These are phyloP conservation scores for Scopus umbretta DNA, from an alignment of 2,113 vertebrate genomes.

Conservation along the genomic window DNA sequence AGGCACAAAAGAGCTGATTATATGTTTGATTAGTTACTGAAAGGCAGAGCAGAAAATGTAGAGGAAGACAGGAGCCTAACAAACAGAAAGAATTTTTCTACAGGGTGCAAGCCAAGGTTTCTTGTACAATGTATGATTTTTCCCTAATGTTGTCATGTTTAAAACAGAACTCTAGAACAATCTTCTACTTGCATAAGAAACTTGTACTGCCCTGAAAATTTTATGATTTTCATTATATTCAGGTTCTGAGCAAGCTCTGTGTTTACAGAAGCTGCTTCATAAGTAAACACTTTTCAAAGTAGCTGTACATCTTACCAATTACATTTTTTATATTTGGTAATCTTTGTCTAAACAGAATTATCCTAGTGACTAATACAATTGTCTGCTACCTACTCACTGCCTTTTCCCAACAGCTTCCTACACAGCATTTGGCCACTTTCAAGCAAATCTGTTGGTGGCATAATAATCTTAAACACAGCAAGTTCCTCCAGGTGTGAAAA, in stretches of 20 bases:
- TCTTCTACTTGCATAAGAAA: not conserved
- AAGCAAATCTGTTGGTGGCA: not conserved
- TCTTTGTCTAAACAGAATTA: conserved; percentile 2
- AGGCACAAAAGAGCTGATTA: not conserved
- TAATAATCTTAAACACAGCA: not conserved
- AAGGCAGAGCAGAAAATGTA: not conserved
- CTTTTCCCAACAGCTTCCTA: not conserved
- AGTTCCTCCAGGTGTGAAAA: not conserved
- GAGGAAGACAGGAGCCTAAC: not conserved
- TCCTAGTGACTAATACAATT: not conserved
- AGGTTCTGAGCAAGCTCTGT: not conserved
- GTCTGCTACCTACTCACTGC: accelerated
- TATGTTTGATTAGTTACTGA: not conserved
- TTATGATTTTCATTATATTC: not conserved
- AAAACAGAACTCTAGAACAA: not conserved
- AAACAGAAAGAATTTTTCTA: not conserved
- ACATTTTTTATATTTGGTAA: not conserved
- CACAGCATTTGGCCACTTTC: not conserved
- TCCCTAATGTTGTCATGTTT: not conserved
- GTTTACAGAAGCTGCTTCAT: not conserved
- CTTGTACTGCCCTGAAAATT: not conserved
- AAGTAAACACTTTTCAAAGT: not conserved
- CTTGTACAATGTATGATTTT: not conserved
- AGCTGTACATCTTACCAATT: not conserved
- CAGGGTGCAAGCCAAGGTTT: not conserved